Conservation (phyloP, 1,140 invertebrate genomes). For the Drosophila teissieri region DNA sequence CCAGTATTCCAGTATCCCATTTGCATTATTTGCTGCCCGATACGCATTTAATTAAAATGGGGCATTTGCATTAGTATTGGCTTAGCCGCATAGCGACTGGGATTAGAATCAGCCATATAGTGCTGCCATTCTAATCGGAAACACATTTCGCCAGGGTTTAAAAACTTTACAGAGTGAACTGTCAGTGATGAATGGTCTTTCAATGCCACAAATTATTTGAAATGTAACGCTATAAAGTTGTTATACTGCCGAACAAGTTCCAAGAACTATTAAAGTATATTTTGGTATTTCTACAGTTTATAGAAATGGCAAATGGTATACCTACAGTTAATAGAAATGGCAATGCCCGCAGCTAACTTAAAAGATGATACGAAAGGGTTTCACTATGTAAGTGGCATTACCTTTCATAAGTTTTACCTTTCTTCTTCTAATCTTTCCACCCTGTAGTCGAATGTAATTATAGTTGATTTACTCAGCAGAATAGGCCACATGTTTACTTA, state of each 20-base stretch:
- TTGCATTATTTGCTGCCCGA: constrained; percentile 76
- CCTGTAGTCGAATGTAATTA: constrained; percentile 36
- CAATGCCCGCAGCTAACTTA: too few species aligned
- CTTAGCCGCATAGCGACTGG: constrained; percentile 12
- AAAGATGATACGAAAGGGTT: too few species aligned
- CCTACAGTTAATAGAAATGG: too few species aligned
- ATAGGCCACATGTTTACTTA: constrained; percentile 40
- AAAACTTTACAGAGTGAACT: not conserved
- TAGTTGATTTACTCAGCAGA: constrained; percentile 53
- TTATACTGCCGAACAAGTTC: too few species aligned
- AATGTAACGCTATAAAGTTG: not conserved
- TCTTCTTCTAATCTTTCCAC: not conserved
- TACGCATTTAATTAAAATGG: constrained; percentile 77
- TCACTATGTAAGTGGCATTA: too few species aligned
- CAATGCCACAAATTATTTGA: not conserved
- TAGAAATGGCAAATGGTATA: too few species aligned
- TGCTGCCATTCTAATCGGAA: constrained; percentile 7
- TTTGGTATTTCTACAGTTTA: too few species aligned
- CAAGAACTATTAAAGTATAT: too few species aligned
- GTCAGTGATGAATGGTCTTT: not conserved
- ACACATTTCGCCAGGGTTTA: constrained; percentile 43
- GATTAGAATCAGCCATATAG: constrained; percentile 37
- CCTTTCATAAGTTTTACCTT: too few species aligned
- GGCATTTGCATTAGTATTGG: constrained; percentile 46
- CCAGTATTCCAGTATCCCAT: constrained; percentile 34